These are phyloP conservation scores for Poeciliopsis prolifica DNA, from an alignment of 2,113 vertebrate genomes.

Conservation along the genomic window DNA sequence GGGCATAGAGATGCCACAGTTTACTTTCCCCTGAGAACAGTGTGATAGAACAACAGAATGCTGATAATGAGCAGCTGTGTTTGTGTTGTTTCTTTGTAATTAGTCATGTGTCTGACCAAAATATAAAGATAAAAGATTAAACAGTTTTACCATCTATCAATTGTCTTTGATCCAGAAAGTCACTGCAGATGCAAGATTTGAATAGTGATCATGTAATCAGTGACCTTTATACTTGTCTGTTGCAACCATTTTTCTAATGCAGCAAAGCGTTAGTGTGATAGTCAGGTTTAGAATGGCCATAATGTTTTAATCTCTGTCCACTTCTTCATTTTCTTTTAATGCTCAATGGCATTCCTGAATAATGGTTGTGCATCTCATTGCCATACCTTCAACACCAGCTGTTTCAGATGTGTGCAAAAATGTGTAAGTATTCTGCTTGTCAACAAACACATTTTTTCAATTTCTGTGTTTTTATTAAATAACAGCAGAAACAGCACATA, in stretches of 20 bases:
- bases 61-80: slow-evolving; percentile 65
- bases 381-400: no score
- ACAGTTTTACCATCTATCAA: slow-evolving; percentile 12
- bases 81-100: slow-evolving; percentile 65
- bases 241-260: neutral
- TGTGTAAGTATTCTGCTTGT: no score
- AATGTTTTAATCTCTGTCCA: neutral
- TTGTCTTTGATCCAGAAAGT: neutral
- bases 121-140: slow-evolving; percentile 48
- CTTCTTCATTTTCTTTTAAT: neutral
- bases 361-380: no score
- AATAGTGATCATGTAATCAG: neutral
- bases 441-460: no score
- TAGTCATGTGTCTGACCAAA: slow-evolving; percentile 62
- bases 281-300: neutral
- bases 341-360: neutral
- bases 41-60: slow-evolving; percentile 63
- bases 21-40: slow-evolving; percentile 64
- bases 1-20: slow-evolving; percentile 72
- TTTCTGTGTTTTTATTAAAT: no score
- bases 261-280: neutral
- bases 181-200: neutral
- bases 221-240: neutral
- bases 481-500: no score
- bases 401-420: no score